These are phyloP conservation scores for Bombyx mandarina DNA, from an alignment of 1,140 invertebrate species.

Conservation along the genomic window DNA sequence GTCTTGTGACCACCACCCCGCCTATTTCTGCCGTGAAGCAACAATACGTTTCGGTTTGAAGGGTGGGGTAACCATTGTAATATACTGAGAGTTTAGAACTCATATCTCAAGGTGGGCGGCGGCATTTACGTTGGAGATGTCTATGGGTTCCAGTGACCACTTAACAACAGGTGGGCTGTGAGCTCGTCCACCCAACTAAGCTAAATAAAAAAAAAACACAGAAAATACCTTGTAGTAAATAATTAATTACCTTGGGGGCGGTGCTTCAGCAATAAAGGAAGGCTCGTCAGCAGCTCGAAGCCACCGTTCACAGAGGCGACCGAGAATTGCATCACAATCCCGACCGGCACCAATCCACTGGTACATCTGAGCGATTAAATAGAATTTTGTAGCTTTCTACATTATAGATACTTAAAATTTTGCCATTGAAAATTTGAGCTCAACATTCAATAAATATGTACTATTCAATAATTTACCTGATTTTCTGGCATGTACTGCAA, in stretches of 20 bases:
- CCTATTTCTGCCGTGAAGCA: no score
- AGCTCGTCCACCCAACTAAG: background rate
- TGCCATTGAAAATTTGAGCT: background rate
- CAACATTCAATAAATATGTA: background rate
- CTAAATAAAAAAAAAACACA: background rate
- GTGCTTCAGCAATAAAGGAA: conserved; percentile 25
- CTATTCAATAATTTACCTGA: conserved; percentile 28
- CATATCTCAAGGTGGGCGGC: no score
- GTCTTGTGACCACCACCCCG: no score
- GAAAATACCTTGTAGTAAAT: background rate
- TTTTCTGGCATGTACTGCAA: conserved; percentile 86
- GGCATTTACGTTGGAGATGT: no score
- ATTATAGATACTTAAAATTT: background rate
- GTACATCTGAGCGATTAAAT: conserved; percentile 74
- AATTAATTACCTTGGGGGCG: conserved; percentile 33
- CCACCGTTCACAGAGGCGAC: conserved; percentile 83
- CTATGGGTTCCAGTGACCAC: no score
- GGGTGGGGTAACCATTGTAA: background rate
- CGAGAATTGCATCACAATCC: conserved; percentile 87
- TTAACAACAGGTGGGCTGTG: no score
- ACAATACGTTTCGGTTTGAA: no score
- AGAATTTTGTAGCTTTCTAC: background rate
- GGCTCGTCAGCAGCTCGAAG: conserved; percentile 52
- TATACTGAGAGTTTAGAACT: background rate
- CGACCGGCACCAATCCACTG: conserved; percentile 97